Conservation (phyloP, 2,888 invertebrate species). For the Nomada goodeniana region DNA sequence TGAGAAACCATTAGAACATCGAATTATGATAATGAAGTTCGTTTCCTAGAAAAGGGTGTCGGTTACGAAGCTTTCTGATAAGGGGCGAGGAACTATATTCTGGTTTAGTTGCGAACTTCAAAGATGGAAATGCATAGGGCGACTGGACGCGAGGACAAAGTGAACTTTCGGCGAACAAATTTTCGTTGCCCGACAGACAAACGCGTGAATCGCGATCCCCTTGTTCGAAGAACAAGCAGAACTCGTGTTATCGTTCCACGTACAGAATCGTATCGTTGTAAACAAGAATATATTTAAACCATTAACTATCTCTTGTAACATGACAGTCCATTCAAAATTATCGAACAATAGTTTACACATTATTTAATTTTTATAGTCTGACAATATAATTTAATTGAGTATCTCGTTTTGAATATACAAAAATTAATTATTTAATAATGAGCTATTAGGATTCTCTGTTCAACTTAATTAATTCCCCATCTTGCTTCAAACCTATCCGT, state of each 20-base stretch:
- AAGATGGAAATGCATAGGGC: constrained; percentile 11
- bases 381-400: too few relatives aligned
- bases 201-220: not conserved
- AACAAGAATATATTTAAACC: not conserved
- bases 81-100: not conserved
- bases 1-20: constrained; percentile 40
- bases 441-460: too few relatives aligned
- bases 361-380: too few relatives aligned
- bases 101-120: constrained; percentile 25
- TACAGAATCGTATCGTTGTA: not conserved
- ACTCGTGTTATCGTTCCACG: constrained; percentile 11
- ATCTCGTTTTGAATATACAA: too few relatives aligned
- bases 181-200: not conserved
- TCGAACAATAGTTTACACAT: too few relatives aligned
- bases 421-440: too few relatives aligned
- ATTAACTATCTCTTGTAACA: not conserved
- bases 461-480: too few relatives aligned
- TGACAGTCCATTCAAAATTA: too few relatives aligned
- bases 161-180: constrained; percentile 12
- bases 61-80: constrained; percentile 16
- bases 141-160: constrained; percentile 4
- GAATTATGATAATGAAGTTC: constrained; percentile 52
- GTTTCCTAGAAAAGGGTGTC: constrained; percentile 4
- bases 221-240: constrained; percentile 5
- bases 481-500: not conserved